Conservation (phyloP, 2,888 invertebrate genomes). For the Lasioglossum lativentre region DNA sequence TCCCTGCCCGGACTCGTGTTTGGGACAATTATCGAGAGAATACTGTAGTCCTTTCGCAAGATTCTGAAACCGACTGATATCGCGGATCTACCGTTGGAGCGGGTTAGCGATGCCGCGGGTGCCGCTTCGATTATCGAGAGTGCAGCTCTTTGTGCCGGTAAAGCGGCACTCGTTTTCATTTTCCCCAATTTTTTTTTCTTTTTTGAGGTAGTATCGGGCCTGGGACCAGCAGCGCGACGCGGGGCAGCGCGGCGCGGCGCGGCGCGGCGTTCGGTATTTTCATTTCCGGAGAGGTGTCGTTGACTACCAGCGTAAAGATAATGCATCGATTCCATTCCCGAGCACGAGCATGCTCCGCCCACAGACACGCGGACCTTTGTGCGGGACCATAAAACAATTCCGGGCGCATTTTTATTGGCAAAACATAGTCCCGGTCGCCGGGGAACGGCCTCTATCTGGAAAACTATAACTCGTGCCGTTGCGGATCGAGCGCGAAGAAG, state of each 20-base stretch:
- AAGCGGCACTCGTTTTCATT: conserved; percentile 50
- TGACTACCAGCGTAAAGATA: conserved; percentile 58
- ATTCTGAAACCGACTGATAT: background rate
- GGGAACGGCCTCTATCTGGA: conserved; percentile 28
- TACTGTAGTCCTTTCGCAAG: background rate
- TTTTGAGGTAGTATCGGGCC: background rate
- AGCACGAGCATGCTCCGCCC: conserved; percentile 13
- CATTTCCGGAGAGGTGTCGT: conserved; percentile 66
- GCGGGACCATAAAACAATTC: conserved; percentile 57
- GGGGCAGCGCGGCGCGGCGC: background rate
- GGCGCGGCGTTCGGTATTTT: conserved; percentile 39
- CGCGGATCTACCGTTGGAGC: background rate
- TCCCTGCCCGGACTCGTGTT: no score
- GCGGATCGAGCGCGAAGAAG: conserved; percentile 41
- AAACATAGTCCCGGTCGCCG: conserved; percentile 43
- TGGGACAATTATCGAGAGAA: no score
- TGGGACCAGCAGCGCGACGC: background rate
- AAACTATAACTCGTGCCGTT: conserved; percentile 58
- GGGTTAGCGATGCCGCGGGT: conserved; percentile 43
- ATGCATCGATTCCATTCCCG: conserved; percentile 57
- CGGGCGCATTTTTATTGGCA: conserved; percentile 60
- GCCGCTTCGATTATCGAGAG: conserved; percentile 62
- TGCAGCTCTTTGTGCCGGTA: conserved; percentile 36
- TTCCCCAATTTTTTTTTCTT: conserved; percentile 20
- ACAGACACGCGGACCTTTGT: conserved; percentile 15